phyloP scores from a whole-genome alignment of 2,888 invertebrate species.

The Platerodrilus igneus region DNA sequence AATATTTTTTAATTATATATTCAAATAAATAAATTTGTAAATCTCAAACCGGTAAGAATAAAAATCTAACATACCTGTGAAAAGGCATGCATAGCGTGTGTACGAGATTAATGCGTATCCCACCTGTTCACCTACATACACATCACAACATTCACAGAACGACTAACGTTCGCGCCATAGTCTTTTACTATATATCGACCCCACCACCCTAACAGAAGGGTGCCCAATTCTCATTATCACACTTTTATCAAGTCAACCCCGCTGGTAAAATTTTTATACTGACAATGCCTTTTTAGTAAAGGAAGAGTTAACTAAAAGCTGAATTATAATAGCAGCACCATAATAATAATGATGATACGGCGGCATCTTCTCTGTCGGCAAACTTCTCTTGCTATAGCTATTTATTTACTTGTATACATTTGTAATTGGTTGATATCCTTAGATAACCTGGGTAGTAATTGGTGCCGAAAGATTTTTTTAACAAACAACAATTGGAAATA shows the following conservation, averaged over 20 bases:
- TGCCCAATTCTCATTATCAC: slow-evolving; percentile 35
- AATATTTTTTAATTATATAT: too few relatives aligned
- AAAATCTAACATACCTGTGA: slow-evolving; percentile 37
- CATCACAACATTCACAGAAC: slow-evolving; percentile 32
- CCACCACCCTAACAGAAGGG: slow-evolving; percentile 35
- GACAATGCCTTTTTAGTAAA: too few relatives aligned
- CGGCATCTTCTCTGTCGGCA: slow-evolving; percentile 37
- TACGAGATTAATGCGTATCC: slow-evolving; percentile 29
- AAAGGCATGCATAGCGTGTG: slow-evolving; percentile 39
- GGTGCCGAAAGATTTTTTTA: too few relatives aligned
- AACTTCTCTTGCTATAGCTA: slow-evolving; percentile 28
- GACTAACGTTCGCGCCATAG: slow-evolving; percentile 35
- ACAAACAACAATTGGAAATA: too few relatives aligned
- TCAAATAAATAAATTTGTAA: too few relatives aligned
- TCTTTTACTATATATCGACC: slow-evolving; percentile 37
- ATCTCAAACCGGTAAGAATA: too few relatives aligned
- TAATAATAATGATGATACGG: too few relatives aligned
- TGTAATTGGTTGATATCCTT: slow-evolving; percentile 28
- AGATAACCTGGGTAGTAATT: slow-evolving; percentile 28
- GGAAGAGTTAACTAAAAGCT: too few relatives aligned
- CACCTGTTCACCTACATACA: slow-evolving; percentile 34
- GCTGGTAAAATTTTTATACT: too few relatives aligned
- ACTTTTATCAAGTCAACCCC: too few relatives aligned
- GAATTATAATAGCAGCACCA: too few relatives aligned
- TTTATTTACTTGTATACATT: slow-evolving; percentile 35